These are phyloP conservation scores for Spodoptera litura DNA, from an alignment of 1,140 invertebrate genomes.

Conservation along the genomic window DNA sequence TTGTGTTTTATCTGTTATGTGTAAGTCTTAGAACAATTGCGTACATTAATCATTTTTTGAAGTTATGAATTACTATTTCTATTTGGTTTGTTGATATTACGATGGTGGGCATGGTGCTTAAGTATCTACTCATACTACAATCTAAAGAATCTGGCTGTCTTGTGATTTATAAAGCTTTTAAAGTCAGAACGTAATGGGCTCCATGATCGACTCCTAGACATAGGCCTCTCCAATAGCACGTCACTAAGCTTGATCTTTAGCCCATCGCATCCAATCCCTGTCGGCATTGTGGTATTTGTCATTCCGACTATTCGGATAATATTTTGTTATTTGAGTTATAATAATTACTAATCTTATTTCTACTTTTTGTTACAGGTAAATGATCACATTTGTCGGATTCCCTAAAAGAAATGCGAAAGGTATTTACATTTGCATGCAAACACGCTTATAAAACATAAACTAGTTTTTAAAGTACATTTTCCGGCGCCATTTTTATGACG, in stretches of 20 bases:
- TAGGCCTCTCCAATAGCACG: too few relatives aligned
- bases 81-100: background rate
- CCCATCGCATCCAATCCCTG: too few relatives aligned
- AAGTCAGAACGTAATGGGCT: too few relatives aligned
- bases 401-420: conserved; percentile 1
- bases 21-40: conserved; percentile 36
- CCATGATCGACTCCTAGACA: too few relatives aligned
- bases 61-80: conserved; percentile 41
- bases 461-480: conserved; percentile 2
- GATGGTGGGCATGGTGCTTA: background rate
- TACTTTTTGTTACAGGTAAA: conserved; percentile 71
- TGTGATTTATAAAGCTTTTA: too few relatives aligned
- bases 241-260: too few relatives aligned
- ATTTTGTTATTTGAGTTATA: too few relatives aligned
- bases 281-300: too few relatives aligned
- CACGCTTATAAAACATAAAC: too few relatives aligned
- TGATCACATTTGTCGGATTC: conserved; percentile 7
- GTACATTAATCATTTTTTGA: conserved; percentile 53
- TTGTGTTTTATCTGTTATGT: conserved; percentile 50
- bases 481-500: conserved; percentile 20
- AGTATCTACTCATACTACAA: too few relatives aligned
- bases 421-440: conserved; percentile 15
- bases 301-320: too few relatives aligned
- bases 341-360: background rate
- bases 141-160: too few relatives aligned